A percentile compares a stretch with the other conserved stretches of the same genome.
Conservation (phyloP, 2,113 vertebrate genomes). For the Eupsittula cactorum region DNA sequence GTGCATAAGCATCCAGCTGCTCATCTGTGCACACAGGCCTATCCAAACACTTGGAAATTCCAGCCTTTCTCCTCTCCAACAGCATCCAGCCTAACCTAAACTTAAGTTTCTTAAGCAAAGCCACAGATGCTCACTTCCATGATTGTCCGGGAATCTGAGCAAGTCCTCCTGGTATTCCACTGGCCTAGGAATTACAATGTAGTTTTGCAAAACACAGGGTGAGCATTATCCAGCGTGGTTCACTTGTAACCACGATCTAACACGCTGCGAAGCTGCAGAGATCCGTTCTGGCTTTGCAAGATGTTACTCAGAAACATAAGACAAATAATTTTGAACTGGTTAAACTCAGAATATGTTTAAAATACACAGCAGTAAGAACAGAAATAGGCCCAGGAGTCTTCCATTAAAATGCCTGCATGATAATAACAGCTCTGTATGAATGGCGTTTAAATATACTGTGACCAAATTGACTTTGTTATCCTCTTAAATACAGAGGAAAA, state of each 20-base stretch:
- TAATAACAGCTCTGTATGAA: not conserved
- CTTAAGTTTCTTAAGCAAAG: not conserved
- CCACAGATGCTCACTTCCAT: not conserved
- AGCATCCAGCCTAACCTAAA: not conserved
- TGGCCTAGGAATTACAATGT: not conserved
- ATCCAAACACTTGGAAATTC: not conserved
- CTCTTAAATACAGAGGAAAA: not conserved
- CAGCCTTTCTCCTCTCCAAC: not conserved
- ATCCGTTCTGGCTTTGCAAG: not conserved
- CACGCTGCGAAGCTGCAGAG: not conserved
- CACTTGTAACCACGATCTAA: not conserved
- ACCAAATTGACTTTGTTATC: not conserved
- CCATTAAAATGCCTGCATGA: not conserved
- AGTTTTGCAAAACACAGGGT: not conserved
- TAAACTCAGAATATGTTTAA: not conserved
- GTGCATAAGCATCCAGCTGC: not conserved
- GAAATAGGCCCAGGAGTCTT: not conserved
- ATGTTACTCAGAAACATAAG: not conserved
- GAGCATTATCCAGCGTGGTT: rapidly evolving
- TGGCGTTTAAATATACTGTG: not conserved
- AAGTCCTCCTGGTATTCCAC: not conserved
- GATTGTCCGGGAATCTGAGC: not conserved
- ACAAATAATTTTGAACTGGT: not conserved
- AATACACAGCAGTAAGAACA: not conserved
- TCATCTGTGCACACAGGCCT: not conserved